phyloP scores from a whole-genome alignment of 2,888 invertebrate genomes.

The Dinocampus coccinellae region DNA sequence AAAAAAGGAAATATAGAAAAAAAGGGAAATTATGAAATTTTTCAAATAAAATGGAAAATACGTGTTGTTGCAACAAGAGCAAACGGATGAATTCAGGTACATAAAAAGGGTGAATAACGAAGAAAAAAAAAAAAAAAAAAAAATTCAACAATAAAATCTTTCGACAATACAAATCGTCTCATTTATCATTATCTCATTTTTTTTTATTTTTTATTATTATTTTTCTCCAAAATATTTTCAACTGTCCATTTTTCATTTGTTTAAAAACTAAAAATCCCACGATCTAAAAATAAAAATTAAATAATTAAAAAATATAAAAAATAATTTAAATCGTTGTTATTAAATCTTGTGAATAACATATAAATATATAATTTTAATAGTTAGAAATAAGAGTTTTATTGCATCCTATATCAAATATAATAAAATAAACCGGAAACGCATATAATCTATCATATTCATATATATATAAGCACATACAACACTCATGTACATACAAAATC shows the following conservation, averaged over 20 bases:
- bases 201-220: too few species aligned
- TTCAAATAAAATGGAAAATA: too few species aligned
- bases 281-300: too few species aligned
- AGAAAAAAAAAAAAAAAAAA: too few species aligned
- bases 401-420: slow-evolving; percentile 29
- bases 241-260: neutral
- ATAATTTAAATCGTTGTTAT: too few species aligned
- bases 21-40: too few species aligned
- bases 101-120: neutral
- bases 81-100: neutral
- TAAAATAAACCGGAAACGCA: slow-evolving; percentile 26
- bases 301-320: too few species aligned
- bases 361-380: slow-evolving; percentile 13
- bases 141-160: too few species aligned
- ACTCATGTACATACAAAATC: neutral
- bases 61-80: too few species aligned
- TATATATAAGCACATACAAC: neutral
- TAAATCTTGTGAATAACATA: neutral
- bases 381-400: slow-evolving; percentile 13
- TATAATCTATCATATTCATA: slow-evolving; percentile 14
- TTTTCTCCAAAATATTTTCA: neutral
- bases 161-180: neutral
- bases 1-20: neutral
- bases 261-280: neutral
- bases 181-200: neutral